Base-by-base conservation (phyloP, 2,797 vertebrate genomes). In the Triplophysa yarkandensis region DNA sequence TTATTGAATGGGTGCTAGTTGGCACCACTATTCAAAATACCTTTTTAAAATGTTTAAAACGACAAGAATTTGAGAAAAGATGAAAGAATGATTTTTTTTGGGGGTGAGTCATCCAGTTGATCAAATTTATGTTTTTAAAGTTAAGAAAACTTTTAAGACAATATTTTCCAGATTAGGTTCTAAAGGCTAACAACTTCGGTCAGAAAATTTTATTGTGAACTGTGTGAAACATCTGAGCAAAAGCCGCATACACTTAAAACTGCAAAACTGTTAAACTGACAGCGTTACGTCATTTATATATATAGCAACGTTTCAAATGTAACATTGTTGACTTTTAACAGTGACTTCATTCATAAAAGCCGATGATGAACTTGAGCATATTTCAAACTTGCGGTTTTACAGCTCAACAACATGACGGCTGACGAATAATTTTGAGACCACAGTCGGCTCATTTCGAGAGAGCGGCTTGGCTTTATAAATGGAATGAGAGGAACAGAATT, bases 371-470 rank as follows among this genome's bases (percentile, higher is more conserved):
- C 27, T 30, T 73, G 13, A 44, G 46, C 70, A 52, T 41, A 74
- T 50, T 60, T 61, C 23, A 52, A 7, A 11, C 2, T n/a, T 72
- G 78, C 72, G 78, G 80, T 80, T 80, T 77, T 81, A 50, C 68
- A 63, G 61, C 54, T 69, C 39, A 72, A 57, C 74, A 55, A 61
- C 71, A 48, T 16, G 44, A 65, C 65, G 63, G 71, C 70, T 73
- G 74, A 27, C 64, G 68, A 78, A 81, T 78, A 48, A 75, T 73
- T 83, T 64, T 81, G 58, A 73, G 78, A 88, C 86, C 87, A 83
- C 87, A 90, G 80, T 84, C 77, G 81, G 79, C 82, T 91, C 85
- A 89, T 86, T 83, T 80, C 80, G 81, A 80, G 85, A 91, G 61
- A 76, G 50, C 36, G 74, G 71, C 44, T 60, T 48, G 46, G 50